Conservation (phyloP, 1,140 invertebrate genomes). For the Nixonia krombeini region DNA sequence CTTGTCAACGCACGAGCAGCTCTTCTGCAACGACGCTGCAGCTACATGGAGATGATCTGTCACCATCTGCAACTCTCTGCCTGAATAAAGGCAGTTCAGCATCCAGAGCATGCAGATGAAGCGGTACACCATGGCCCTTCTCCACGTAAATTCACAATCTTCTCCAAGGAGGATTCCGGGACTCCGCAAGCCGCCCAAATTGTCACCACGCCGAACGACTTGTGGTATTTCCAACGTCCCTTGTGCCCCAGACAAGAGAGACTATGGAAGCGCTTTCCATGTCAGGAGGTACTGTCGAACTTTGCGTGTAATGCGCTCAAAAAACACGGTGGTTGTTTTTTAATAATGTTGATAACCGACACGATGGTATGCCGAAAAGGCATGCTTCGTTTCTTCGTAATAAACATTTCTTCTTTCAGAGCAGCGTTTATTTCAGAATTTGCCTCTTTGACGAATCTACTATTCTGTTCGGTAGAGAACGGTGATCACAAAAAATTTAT, state of each 20-base stretch:
- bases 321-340: conserved; percentile 24
- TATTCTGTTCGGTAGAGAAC: neutral
- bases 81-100: conserved; percentile 14
- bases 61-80: conserved; percentile 1
- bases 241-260: conserved; percentile 32
- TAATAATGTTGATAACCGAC: conserved; percentile 10
- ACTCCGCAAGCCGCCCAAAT: neutral
- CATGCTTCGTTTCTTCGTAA: too few relatives aligned
- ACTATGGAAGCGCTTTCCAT: conserved; percentile 37
- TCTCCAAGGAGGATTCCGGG: neutral
- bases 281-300: conserved; percentile 58
- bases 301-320: conserved; percentile 49
- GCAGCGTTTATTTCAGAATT: too few relatives aligned
- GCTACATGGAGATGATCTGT: too few relatives aligned
- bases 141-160: neutral
- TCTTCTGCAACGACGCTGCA: too few relatives aligned
- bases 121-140: conserved; percentile 10
- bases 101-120: neutral
- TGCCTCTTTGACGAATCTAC: too few relatives aligned
- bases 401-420: neutral
- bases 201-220: neutral
- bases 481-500: neutral
- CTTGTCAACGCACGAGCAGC: neutral
- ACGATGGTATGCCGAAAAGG: too few relatives aligned
- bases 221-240: neutral